These are phyloP conservation scores for Rhinoraja longicauda DNA, from an alignment of 2,797 vertebrate species.

Conservation along the genomic window DNA sequence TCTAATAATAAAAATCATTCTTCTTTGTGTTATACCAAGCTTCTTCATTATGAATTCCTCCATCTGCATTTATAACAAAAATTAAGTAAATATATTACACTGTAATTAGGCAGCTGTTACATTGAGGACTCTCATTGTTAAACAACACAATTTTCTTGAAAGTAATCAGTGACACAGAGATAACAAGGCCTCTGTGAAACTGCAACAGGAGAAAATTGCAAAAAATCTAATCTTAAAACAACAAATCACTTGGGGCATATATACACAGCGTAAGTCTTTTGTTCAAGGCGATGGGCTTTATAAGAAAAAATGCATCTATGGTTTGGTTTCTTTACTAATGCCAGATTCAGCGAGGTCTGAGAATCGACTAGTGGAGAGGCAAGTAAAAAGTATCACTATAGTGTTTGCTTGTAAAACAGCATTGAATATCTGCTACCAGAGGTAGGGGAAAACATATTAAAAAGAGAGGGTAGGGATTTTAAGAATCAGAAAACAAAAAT, in stretches of 20 bases:
- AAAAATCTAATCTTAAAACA: no score
- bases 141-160: neutral
- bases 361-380: neutral
- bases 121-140: neutral
- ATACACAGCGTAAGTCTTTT: neutral
- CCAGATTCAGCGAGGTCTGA: neutral
- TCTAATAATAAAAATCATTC: neutral
- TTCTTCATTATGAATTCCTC: neutral
- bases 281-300: neutral
- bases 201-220: neutral
- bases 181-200: neutral
- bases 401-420: neutral
- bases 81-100: neutral
- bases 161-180: neutral
- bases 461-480: neutral
- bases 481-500: neutral
- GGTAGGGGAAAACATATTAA: neutral
- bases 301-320: neutral
- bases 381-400: neutral
- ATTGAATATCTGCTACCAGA: neutral
- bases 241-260: neutral
- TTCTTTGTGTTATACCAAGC: neutral
- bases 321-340: neutral
- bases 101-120: neutral
- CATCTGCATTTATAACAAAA: neutral